These are phyloP conservation scores for Caradrina kadenii DNA, from an alignment of 2,888 invertebrate genomes.

Conservation along the genomic window DNA sequence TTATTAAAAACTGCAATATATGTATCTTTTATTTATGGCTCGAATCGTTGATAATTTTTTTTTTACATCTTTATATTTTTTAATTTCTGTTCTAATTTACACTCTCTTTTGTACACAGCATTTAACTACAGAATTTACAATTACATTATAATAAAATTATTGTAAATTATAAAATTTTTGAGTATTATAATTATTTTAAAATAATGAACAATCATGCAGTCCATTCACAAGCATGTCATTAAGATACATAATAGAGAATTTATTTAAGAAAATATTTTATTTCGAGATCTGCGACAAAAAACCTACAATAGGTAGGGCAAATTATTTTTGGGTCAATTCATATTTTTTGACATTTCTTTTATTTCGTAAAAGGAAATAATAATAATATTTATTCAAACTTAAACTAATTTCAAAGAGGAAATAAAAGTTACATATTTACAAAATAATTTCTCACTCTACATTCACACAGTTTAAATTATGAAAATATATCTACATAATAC, in stretches of 20 bases:
- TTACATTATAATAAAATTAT: conserved; percentile 60
- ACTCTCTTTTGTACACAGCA: conserved; percentile 71
- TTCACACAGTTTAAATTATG: conserved; percentile 52
- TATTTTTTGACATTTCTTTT: conserved; percentile 1
- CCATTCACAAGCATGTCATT: conserved; percentile 39
- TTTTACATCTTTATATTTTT: conserved; percentile 64
- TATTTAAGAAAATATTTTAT: conserved; percentile 52
- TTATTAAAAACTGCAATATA: conserved; percentile 75
- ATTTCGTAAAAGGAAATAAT: conserved; percentile 9
- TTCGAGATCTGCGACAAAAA: conserved; percentile 56
- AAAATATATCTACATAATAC: conserved; percentile 53
- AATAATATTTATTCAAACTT: background rate
- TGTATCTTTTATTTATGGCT: conserved; percentile 79
- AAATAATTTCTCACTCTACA: conserved; percentile 52
- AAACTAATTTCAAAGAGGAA: conserved; percentile 16
- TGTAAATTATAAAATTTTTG: conserved; percentile 62
- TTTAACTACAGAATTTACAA: conserved; percentile 66
- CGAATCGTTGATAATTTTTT: conserved; percentile 80
- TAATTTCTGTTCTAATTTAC: conserved; percentile 69
- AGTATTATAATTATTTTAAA: conserved; percentile 59
- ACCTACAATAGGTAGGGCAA: conserved; percentile 20
- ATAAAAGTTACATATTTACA: conserved; percentile 61
- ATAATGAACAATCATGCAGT: conserved; percentile 53
- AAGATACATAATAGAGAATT: conserved; percentile 29
- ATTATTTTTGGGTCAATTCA: conserved; percentile 5